Conservation (phyloP, 2,797 vertebrate genomes). For the Aythya fuligula region DNA sequence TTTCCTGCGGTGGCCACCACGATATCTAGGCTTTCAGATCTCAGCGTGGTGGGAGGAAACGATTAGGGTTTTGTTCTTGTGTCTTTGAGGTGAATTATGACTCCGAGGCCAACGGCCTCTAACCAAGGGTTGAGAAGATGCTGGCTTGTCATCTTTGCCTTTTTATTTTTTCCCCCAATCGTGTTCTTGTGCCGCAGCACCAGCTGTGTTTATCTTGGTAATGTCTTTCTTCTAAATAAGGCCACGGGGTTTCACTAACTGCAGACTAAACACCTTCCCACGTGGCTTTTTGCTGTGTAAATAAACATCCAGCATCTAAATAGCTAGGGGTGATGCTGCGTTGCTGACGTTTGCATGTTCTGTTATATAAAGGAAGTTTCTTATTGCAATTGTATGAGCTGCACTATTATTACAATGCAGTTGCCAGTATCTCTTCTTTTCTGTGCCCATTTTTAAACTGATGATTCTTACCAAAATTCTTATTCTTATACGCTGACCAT, state of each 20-base stretch:
- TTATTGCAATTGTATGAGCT: not conserved
- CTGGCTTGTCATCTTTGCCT: conserved; percentile 23
- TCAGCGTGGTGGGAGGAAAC: not conserved
- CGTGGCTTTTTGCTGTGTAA: conserved; percentile 47
- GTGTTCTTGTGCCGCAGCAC: not conserved
- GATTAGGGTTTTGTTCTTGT: not conserved
- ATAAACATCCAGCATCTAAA: conserved; percentile 51
- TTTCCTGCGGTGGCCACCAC: not conserved
- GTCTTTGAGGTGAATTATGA: conserved; percentile 10
- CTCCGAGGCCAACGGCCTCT: not conserved
- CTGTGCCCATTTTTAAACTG: not conserved
- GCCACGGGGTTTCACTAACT: conserved; percentile 31
- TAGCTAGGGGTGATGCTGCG: not conserved
- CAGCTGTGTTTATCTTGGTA: conserved; percentile 68
- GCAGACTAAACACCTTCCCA: conserved; percentile 58
- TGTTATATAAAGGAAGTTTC: conserved; percentile 9
- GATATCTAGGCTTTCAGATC: not conserved
- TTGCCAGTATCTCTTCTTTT: not conserved
- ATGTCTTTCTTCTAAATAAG: conserved; percentile 35
- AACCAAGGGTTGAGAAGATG: conserved; percentile 18
- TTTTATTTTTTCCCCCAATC: not conserved
- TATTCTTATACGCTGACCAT: not conserved
- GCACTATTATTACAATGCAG: not conserved
- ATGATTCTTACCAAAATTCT: not conserved
- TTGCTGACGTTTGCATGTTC: not conserved